Base-by-base conservation (phyloP, 2,113 vertebrate species). In the Lutjanus erythropterus region DNA sequence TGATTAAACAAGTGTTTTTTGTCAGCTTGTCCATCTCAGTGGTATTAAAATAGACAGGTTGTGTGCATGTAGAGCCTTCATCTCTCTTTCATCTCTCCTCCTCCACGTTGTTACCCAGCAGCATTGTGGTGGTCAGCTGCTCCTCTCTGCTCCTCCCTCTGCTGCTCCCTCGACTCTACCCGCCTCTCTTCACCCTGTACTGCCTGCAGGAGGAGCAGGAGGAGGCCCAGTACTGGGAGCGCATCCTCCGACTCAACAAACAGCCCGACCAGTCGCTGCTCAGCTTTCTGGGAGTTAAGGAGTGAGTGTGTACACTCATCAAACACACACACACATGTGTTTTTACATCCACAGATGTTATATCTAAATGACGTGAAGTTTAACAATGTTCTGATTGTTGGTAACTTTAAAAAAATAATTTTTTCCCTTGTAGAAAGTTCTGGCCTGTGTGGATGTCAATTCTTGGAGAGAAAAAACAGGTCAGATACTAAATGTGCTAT, bases 131-230 rank as follows among this genome's bases (percentile, higher is more conserved):
- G 71, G 95, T 99, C 66, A 97, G 97, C 80, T 96, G 96, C 87
- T 97, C 96, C 53, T 96, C 96, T 56, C 88, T 99, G 83, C 89
- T 99, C 64, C 95, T 98, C 31, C 98, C 98, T 1, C 95, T 98
- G 0, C 90, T 99, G 27, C 93, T 99, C 33, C 98, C 98, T 12
- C 96, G 96, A 2, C 97, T 99, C 55, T 99, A 99, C 81, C 97
- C 97, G 0, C 97, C 97, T 2, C 96, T 99, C 3, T 99, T 99
- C 49, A 97, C 97, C 78, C 87, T 99, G 11, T 99, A 99, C 70
- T 96, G 96, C 56, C 95, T 97, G 88, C 96, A 98, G 82, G 96
- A 96, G 0, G 98, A 99, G 83, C 95, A 95, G 0, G 95, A 97
- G 80, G 97, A 98, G 71, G 95, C 95, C 37, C 3, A 95, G 75